Evolutionary conservation across 2,888 invertebrate species (phyloP).

Genomic region (Caenorhabditis doughertyi): DNA sequence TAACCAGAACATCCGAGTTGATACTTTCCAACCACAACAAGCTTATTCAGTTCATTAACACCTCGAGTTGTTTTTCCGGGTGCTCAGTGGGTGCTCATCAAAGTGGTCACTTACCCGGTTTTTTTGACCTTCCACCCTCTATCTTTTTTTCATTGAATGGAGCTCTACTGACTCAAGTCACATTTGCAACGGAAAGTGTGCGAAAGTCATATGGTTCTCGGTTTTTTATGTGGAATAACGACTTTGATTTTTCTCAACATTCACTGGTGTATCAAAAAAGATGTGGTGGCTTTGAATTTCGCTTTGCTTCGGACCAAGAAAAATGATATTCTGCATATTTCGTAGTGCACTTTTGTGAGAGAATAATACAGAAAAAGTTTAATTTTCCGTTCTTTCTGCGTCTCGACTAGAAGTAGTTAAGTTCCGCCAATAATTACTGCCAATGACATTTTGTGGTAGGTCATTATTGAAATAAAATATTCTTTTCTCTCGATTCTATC

Average conservation of each 20-base stretch:
- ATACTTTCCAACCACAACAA: not conserved
- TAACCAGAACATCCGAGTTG: not conserved
- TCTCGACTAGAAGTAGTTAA: not conserved
- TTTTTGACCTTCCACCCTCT: conserved; percentile 34
- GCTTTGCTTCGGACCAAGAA: conserved; percentile 1
- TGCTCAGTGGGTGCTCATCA: conserved; percentile 17
- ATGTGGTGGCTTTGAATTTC: conserved; percentile 19
- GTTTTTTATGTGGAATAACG: conserved; percentile 49
- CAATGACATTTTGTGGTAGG: conserved; percentile 19
- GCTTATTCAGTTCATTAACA: not conserved
- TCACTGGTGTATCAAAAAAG: conserved; percentile 23
- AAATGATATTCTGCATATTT: conserved; percentile 39
- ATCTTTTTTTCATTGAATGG: conserved; percentile 32
- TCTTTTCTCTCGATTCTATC: not conserved
- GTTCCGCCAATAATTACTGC: conserved; percentile 12
- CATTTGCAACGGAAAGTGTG: conserved; percentile 54
- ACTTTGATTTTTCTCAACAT: conserved; percentile 16
- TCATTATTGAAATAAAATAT: conserved; percentile 27
- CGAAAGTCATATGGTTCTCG: conserved; percentile 60
- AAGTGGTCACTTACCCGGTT: conserved; percentile 30
- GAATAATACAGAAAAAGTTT: not conserved
- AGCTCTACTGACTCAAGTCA: conserved; percentile 19
- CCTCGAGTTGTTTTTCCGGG: conserved; percentile 1
- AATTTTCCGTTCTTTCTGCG: not conserved
- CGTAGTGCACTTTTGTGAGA: not conserved